Base-by-base conservation (phyloP, 2,888 invertebrate genomes). In the Apamea monoglypha region DNA sequence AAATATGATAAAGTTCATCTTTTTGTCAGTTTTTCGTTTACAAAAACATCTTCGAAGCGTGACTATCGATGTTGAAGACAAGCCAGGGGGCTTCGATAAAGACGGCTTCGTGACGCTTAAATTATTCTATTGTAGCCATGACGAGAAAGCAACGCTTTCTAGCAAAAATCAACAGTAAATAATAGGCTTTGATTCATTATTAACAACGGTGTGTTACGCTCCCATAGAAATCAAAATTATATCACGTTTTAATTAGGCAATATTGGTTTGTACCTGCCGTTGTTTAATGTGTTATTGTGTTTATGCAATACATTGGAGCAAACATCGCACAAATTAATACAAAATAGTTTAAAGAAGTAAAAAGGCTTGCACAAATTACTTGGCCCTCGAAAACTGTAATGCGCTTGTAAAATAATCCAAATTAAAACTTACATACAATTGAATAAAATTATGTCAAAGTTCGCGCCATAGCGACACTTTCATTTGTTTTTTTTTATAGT, bases 71-170 rank as follows among this genome's bases (percentile, higher is more conserved):
- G 81, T 59, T 86, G 86, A 89, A 90, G 84, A 81, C 86, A 78
- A 89, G 88, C 89, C 18, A 63, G 90, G 87, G 59, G 84, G 88
- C 59, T 92, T 93, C 90, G 90, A 94, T 94, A 92, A 94, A 92
- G n/a, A 59, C 56, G 56, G 56, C 5, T 59, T 59, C 92, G 93
- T 93, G 92, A 93, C 92, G 91, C 88, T 85, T 87, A 88, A 91
- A 93, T 93, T 76, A 78, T 90, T 92, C 91, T 93, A 91, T 93
- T 92, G 91, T 90, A 88, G 89, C 91, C 90, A 90, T 92, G 90
- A 88, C 91, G 94, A 93, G 95, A 96, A 95, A 95, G 95, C 91
- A 89, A 90, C 91, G 92, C 95, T 96, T 95, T 96, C 95, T 94
- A 93, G 90, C 71, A 47, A 79, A 92, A 92, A 94, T 94, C 91